Conservation (phyloP, 2,888 invertebrate species). For the Dysmachus trigonus region DNA sequence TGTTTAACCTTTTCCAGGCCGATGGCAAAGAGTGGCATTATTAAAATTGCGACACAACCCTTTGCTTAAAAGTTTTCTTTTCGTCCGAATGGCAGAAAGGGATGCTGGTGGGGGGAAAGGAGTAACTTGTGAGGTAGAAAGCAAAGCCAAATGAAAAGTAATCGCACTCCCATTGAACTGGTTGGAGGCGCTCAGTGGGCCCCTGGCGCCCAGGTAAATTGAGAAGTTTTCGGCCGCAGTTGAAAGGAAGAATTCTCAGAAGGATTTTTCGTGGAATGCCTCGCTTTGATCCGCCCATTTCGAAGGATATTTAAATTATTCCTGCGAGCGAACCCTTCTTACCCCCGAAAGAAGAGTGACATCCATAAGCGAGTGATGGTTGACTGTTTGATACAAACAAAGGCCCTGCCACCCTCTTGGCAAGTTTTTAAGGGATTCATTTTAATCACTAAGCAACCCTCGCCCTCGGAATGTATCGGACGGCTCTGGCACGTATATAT, state of each 20-base stretch:
- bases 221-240: not conserved
- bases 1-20: not conserved
- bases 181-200: not conserved
- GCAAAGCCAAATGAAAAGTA: not conserved
- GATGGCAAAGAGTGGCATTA: not conserved
- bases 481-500: not conserved
- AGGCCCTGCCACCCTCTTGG: conserved; percentile 21
- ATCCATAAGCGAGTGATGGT: conserved; percentile 40
- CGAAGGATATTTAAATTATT: conserved; percentile 35
- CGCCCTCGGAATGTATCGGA: conserved; percentile 29
- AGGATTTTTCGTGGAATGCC: not conserved
- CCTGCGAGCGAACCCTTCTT: conserved; percentile 18
- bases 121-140: not conserved
- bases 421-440: conserved; percentile 39
- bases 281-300: conserved; percentile 41
- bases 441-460: conserved; percentile 43
- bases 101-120: not conserved
- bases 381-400: conserved; percentile 39
- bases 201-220: not conserved
- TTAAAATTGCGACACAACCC: not conserved
- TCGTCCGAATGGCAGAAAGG: not conserved
- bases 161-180: not conserved
- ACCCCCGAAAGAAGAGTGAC: not conserved
- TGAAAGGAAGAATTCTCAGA: not conserved
- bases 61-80: not conserved